These are phyloP conservation scores for Rhinoraja longicauda DNA, from an alignment of 2,797 vertebrate genomes.

Conservation along the genomic window DNA sequence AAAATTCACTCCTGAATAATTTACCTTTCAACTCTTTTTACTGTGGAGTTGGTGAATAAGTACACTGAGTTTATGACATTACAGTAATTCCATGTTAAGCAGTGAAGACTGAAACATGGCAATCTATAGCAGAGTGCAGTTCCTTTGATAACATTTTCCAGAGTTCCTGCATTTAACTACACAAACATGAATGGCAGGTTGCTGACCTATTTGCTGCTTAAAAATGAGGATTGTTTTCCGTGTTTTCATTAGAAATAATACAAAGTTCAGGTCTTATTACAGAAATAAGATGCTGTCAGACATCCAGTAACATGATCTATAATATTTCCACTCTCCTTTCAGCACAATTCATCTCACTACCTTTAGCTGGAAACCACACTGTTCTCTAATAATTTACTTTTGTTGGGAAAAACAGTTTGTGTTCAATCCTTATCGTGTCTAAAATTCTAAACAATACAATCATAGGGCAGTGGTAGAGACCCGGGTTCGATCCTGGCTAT, in stretches of 20 bases:
- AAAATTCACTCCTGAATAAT: not conserved
- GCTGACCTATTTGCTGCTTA: too few species aligned
- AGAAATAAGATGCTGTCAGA: not conserved
- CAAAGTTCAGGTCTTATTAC: not conserved
- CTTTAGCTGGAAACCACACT: not conserved
- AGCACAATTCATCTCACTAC: not conserved
- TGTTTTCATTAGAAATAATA: too few species aligned
- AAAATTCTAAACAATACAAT: not conserved
- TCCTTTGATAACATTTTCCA: too few species aligned
- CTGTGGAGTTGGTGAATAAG: not conserved
- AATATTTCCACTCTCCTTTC: not conserved
- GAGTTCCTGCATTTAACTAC: too few species aligned
- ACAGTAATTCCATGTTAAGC: not conserved
- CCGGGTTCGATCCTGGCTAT: too few species aligned
- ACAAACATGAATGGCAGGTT: too few species aligned
- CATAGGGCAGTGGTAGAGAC: too few species aligned
- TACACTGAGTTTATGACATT: not conserved
- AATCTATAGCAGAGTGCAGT: too few species aligned
- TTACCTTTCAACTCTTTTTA: not conserved
- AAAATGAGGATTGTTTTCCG: too few species aligned
- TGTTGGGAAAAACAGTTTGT: not conserved
- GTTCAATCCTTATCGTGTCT: not conserved
- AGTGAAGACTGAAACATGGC: not conserved
- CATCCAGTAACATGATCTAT: not conserved
- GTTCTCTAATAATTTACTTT: not conserved